A percentile compares a stretch with the other conserved stretches of the same genome.
These are phyloP conservation scores for Caenorhabditis panamensis DNA, from an alignment of 2,888 invertebrate species.

Conservation along the genomic window DNA sequence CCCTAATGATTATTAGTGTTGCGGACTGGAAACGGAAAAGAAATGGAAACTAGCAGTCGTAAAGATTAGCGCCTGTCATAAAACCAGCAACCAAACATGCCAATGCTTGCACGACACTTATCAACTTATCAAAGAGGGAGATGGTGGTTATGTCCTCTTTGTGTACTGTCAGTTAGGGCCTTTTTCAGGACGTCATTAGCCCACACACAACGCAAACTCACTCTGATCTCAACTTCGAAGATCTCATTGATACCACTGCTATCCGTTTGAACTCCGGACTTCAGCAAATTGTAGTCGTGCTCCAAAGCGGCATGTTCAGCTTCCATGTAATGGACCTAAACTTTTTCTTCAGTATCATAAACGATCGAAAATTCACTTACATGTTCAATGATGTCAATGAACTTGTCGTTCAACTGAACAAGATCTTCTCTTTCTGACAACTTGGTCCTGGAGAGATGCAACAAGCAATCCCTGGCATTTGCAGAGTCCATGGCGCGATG, in stretches of 20 bases:
- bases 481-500: slow-evolving; percentile 28
- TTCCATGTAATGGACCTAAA: slow-evolving; percentile 55
- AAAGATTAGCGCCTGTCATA: slow-evolving; percentile 46
- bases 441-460: slow-evolving; percentile 23
- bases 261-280: slow-evolving; percentile 40
- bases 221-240: slow-evolving; percentile 41
- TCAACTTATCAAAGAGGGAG: slow-evolving; percentile 25
- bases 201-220: slow-evolving; percentile 43
- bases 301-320: slow-evolving; percentile 43
- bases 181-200: slow-evolving; percentile 7
- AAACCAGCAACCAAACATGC: slow-evolving; percentile 7
- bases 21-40: neutral
- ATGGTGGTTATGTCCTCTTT: no score
- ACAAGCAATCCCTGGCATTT: slow-evolving; percentile 42
- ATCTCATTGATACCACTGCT: slow-evolving; percentile 43
- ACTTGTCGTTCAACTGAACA: slow-evolving; percentile 48
- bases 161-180: no score
- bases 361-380: slow-evolving; percentile 12
- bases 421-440: slow-evolving; percentile 38
- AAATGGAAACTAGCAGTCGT: slow-evolving; percentile 21
- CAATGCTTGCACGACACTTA: slow-evolving; percentile 17
- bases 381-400: slow-evolving; percentile 55
- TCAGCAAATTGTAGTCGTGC: slow-evolving; percentile 52
- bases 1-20: slow-evolving; percentile 47
- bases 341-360: neutral